Percentiles rank a stretch among this genome's conserved stretches.
phyloP scores from a whole-genome alignment of 2,888 invertebrate genomes.

The Philhelius pedissequus region DNA sequence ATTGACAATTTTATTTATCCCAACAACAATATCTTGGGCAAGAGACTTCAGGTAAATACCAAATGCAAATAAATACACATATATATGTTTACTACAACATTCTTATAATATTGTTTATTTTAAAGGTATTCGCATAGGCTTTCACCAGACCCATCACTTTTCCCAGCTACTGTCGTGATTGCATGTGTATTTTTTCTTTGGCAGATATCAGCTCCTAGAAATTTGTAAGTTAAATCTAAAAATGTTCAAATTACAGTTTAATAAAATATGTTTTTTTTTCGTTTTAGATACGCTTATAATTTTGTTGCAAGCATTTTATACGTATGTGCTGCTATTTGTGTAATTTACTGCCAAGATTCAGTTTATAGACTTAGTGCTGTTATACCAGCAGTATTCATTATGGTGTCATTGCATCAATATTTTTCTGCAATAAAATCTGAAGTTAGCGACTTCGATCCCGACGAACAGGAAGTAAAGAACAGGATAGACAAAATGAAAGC shows the following conservation, averaged over 20 bases:
- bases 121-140: conserved; percentile 58
- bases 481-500: conserved; percentile 66
- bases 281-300: conserved; percentile 69
- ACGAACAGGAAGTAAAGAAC: conserved; percentile 33
- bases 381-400: conserved; percentile 80
- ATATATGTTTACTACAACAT: neutral
- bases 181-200: conserved; percentile 83
- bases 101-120: neutral
- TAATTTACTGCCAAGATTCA: conserved; percentile 82
- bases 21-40: conserved; percentile 88
- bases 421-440: conserved; percentile 69
- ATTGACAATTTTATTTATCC: conserved; percentile 84
- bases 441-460: conserved; percentile 7
- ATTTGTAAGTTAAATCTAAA: conserved; percentile 81
- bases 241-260: neutral
- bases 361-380: conserved; percentile 82
- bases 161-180: conserved; percentile 82
- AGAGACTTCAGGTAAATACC: conserved; percentile 86
- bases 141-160: conserved; percentile 83
- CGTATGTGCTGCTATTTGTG: conserved; percentile 80
- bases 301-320: conserved; percentile 78
- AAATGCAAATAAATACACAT: neutral
- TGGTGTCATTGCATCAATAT: conserved; percentile 82
- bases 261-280: neutral
- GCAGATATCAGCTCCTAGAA: conserved; percentile 84